Evolutionary conservation across 1,140 invertebrate species (phyloP).

Genomic region (Nautilus pompilius): DNA sequence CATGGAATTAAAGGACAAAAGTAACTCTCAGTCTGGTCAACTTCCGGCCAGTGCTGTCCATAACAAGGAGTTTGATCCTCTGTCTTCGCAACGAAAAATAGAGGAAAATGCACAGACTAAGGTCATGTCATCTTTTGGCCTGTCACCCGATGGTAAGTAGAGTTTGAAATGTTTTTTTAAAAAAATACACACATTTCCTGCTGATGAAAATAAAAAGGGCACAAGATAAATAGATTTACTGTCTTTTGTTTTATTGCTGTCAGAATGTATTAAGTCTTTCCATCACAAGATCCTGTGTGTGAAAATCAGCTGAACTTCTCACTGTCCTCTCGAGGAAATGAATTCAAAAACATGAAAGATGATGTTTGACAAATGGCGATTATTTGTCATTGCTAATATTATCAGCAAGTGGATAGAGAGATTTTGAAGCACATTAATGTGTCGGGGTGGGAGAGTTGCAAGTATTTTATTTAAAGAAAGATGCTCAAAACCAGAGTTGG

Average conservation of each 20-base stretch:
- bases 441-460: no score
- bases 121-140: conserved; percentile 46
- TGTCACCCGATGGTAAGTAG: conserved; percentile 31
- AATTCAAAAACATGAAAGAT: no score
- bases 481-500: no score
- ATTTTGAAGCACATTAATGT: no score
- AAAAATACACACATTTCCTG: background rate
- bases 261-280: background rate
- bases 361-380: no score
- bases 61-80: conserved; percentile 48
- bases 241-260: background rate
- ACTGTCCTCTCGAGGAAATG: background rate
- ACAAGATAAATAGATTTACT: background rate
- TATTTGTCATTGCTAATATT: no score
- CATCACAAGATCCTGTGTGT: background rate
- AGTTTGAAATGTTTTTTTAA: no score
- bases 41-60: conserved; percentile 21
- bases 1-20: no score
- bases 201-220: background rate
- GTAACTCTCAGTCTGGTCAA: no score
- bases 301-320: background rate
- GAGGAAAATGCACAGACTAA: conserved; percentile 40
- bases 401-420: no score
- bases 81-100: conserved; percentile 29
- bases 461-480: no score